phyloP scores from a whole-genome alignment of 2,797 vertebrate genomes.

The Erpetoichthys calabaricus region DNA sequence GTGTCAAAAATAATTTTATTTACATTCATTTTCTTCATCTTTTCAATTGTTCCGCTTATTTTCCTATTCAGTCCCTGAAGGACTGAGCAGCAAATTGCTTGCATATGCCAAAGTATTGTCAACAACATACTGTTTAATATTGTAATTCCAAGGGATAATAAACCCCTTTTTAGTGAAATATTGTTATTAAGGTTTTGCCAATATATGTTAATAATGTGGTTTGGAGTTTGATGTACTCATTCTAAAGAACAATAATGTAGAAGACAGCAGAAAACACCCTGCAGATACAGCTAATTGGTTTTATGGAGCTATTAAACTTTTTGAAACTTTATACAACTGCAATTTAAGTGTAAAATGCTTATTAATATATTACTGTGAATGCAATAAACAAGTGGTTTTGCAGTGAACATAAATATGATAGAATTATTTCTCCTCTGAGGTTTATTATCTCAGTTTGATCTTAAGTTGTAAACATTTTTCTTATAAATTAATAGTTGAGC shows the following conservation, averaged over 20 bases:
- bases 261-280: not conserved
- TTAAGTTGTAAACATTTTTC: too few species aligned
- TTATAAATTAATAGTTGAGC: too few species aligned
- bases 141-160: not conserved
- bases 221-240: constrained; percentile 2
- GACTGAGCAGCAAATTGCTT: constrained; percentile 17
- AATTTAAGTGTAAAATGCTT: too few species aligned
- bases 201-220: constrained; percentile 5
- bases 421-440: too few species aligned
- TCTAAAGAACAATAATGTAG: not conserved
- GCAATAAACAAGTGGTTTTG: not conserved
- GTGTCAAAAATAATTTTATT: too few species aligned
- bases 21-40: too few species aligned
- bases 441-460: too few species aligned
- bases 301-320: not conserved
- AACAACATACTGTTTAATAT: constrained; percentile 2
- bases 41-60: too few species aligned
- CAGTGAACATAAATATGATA: not conserved
- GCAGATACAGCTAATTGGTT: not conserved
- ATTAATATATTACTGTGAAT: not conserved
- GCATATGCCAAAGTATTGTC: constrained; percentile 21
- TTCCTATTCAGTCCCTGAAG: constrained; percentile 3
- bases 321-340: not conserved
- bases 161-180: constrained; percentile 1
- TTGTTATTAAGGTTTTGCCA: constrained; percentile 2